Evolutionary conservation across 2,888 invertebrate genomes (phyloP).

Genomic region (Calliphora vomitoria): DNA sequence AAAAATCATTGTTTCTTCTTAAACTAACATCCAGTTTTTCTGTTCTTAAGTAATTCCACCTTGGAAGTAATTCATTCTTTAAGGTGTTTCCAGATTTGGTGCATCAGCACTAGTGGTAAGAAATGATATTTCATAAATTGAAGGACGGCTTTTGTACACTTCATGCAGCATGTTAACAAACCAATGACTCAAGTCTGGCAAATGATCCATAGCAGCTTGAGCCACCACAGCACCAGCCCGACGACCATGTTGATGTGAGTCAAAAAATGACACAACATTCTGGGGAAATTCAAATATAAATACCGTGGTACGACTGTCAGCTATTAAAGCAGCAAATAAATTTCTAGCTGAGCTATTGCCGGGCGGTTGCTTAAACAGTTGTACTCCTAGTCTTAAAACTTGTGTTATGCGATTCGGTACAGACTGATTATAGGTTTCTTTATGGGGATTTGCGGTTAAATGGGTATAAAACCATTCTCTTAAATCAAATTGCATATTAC

Average conservation of each 20-base stretch:
- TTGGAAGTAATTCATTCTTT: background rate
- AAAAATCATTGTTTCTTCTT: background rate
- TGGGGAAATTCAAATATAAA: constrained; percentile 80
- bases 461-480: constrained; percentile 82
- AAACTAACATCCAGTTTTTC: constrained; percentile 48
- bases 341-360: constrained; percentile 51
- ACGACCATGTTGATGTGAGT: constrained; percentile 81
- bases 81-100: constrained; percentile 5
- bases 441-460: constrained; percentile 79
- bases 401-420: constrained; percentile 79
- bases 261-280: constrained; percentile 79
- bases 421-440: constrained; percentile 77
- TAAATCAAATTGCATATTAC: constrained; percentile 78
- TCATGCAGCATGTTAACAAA: constrained; percentile 80
- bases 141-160: constrained; percentile 80
- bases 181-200: constrained; percentile 79
- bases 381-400: constrained; percentile 79
- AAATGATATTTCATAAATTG: constrained; percentile 81
- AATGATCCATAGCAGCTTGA: constrained; percentile 77
- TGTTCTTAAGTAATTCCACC: background rate
- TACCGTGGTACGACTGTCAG: constrained; percentile 81
- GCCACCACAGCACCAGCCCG: constrained; percentile 81
- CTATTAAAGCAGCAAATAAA: constrained; percentile 81
- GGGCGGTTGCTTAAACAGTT: constrained; percentile 77
- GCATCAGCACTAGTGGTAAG: constrained; percentile 72